Evolutionary conservation across 2,113 vertebrate species (phyloP).

Genomic region (Malurus elegans): DNA sequence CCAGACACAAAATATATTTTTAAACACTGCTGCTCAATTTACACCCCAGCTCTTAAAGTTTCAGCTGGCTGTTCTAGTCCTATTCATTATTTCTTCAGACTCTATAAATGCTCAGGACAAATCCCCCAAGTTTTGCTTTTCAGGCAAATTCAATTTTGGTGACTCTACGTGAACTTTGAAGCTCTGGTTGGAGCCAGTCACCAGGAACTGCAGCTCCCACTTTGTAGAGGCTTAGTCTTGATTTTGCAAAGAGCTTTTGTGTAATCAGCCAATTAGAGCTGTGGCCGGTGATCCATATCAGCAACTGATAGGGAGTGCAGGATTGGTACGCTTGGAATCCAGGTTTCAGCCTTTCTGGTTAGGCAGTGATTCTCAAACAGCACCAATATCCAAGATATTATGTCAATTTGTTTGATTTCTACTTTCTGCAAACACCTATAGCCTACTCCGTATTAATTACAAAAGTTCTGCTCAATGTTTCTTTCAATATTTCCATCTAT

Average conservation of each 20-base stretch:
- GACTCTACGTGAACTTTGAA: not conserved
- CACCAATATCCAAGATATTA: not conserved
- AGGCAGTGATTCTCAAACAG: not conserved
- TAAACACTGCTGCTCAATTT: not conserved
- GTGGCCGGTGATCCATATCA: slow-evolving; percentile 46
- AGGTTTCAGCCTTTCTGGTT: not conserved
- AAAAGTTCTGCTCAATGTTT: not conserved
- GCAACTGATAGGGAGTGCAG: not conserved
- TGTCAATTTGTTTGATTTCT: not conserved
- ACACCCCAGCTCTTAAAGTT: not conserved
- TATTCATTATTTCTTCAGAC: not conserved
- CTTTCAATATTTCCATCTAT: not conserved
- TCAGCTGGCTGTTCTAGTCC: not conserved
- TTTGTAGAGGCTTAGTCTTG: not conserved
- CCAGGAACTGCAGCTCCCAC: not conserved
- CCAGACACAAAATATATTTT: not conserved
- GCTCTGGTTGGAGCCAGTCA: not conserved
- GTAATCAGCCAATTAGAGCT: slow-evolving; percentile 39
- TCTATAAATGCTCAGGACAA: not conserved
- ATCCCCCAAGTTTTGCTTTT: not conserved
- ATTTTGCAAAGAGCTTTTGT: slow-evolving; percentile 47
- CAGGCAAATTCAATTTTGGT: slow-evolving; percentile 5
- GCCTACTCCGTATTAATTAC: not conserved
- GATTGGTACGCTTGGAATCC: not conserved
- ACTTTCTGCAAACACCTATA: not conserved